Conservation (phyloP, 1,140 invertebrate genomes). For the Pteromalus puparum region DNA sequence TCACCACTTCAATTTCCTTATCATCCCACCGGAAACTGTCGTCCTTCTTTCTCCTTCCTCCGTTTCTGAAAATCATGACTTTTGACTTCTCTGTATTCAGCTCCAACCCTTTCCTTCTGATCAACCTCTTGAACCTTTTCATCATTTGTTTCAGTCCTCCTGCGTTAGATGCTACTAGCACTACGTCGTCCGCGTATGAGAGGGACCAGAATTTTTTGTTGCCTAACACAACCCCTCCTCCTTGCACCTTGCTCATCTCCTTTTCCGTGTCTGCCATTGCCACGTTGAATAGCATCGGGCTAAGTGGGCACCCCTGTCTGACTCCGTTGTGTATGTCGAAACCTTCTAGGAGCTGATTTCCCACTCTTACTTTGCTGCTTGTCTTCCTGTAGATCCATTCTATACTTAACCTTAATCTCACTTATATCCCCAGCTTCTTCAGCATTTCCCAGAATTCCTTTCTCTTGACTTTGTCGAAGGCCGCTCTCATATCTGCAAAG, state of each 20-base stretch:
- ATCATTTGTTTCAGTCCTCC: conserved; percentile 47
- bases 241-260: neutral
- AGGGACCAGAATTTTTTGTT: too few species aligned
- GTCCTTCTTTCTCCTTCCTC: conserved; percentile 36
- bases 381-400: neutral
- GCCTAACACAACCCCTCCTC: too few species aligned
- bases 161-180: neutral
- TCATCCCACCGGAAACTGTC: neutral
- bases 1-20: neutral
- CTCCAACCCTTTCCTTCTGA: conserved; percentile 23
- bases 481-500: neutral
- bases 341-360: conserved; percentile 10
- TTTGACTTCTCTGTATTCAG: conserved; percentile 48
- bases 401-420: neutral
- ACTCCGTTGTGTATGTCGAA: conserved; percentile 37
- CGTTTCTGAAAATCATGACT: conserved; percentile 48
- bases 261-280: neutral
- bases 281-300: conserved; percentile 45
- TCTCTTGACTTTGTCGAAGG: neutral
- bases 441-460: neutral
- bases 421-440: neutral
- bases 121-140: conserved; percentile 44
- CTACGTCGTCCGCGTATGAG: too few species aligned
- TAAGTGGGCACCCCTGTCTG: conserved; percentile 46
- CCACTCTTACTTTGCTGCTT: neutral